Evolutionary conservation across 2,113 vertebrate species (phyloP).

Genomic region (Calidris pygmaea): DNA sequence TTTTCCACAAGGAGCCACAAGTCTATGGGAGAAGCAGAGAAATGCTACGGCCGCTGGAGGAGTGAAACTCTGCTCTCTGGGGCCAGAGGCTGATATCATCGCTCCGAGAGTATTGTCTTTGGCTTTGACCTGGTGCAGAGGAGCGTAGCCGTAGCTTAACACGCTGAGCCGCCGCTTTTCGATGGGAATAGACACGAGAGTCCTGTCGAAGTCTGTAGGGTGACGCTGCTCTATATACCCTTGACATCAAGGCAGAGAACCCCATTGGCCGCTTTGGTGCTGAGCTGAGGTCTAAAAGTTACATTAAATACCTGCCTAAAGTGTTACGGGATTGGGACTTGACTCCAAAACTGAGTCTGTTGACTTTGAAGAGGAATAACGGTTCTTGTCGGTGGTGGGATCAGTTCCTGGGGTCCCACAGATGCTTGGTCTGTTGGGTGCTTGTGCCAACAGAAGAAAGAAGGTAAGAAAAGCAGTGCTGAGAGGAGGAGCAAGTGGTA

Average conservation of each 20-base stretch:
- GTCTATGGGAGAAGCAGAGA: neutral
- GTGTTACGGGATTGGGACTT: neutral
- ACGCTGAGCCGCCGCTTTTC: neutral
- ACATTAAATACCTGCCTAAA: neutral
- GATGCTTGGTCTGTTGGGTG: neutral
- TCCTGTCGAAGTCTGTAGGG: neutral
- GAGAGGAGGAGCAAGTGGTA: neutral
- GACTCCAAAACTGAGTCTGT: neutral
- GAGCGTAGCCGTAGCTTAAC: neutral
- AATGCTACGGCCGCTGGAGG: neutral
- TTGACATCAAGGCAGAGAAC: neutral
- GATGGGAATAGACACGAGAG: neutral
- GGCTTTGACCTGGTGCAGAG: neutral
- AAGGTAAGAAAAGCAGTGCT: accelerated
- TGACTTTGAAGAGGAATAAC: neutral
- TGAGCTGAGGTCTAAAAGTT: neutral
- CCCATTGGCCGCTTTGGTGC: neutral
- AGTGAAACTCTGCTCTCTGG: neutral
- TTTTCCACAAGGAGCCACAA: slow-evolving; percentile 49
- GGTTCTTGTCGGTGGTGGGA: neutral
- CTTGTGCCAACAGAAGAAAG: neutral
- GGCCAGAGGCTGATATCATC: slow-evolving; percentile 10
- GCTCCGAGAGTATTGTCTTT: neutral
- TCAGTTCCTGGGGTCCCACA: neutral
- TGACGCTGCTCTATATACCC: neutral